Conservation (phyloP, 2,888 invertebrate genomes). For the Drosophila limbata region DNA sequence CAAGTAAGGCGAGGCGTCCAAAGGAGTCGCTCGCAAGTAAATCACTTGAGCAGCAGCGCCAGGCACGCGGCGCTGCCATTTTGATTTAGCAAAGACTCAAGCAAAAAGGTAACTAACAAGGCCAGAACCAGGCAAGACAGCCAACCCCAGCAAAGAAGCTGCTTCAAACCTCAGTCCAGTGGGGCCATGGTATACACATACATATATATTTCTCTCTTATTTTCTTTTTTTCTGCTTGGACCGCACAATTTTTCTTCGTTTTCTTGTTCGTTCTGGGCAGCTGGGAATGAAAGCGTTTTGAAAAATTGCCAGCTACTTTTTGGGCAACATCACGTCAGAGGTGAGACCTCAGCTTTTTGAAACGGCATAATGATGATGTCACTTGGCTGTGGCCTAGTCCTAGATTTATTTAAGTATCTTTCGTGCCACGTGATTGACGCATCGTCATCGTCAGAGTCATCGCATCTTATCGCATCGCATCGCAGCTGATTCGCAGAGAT, state of each 20-base stretch:
- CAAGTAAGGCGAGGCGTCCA: conserved; percentile 70
- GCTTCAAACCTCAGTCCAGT: background rate
- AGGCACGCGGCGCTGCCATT: conserved; percentile 69
- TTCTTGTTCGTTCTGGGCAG: conserved; percentile 51
- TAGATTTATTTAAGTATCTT: conserved; percentile 75
- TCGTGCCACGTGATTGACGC: conserved; percentile 46
- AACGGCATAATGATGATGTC: conserved; percentile 76
- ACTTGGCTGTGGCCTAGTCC: conserved; percentile 25
- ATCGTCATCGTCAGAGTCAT: conserved; percentile 19
- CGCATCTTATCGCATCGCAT: conserved; percentile 6
- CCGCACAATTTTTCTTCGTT: conserved; percentile 78
- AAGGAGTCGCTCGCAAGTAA: conserved; percentile 72
- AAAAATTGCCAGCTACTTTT: conserved; percentile 77
- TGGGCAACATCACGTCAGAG: conserved; percentile 40
- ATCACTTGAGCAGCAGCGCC: conserved; percentile 69
- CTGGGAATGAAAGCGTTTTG: conserved; percentile 62
- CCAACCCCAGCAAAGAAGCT: conserved; percentile 30
- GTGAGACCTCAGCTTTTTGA: conserved; percentile 15
- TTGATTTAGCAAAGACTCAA: conserved; percentile 74
- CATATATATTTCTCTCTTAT: background rate
- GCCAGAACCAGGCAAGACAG: conserved; percentile 6
- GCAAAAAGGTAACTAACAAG: conserved; percentile 77
- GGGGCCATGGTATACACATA: background rate
- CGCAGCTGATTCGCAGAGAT: conserved; percentile 56
- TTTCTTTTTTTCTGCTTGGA: conserved; percentile 64